Percentiles rank a stretch among this genome's conserved stretches.
Conservation (phyloP, 2,888 invertebrate species). For the Hirtodrosophila cameraria region DNA sequence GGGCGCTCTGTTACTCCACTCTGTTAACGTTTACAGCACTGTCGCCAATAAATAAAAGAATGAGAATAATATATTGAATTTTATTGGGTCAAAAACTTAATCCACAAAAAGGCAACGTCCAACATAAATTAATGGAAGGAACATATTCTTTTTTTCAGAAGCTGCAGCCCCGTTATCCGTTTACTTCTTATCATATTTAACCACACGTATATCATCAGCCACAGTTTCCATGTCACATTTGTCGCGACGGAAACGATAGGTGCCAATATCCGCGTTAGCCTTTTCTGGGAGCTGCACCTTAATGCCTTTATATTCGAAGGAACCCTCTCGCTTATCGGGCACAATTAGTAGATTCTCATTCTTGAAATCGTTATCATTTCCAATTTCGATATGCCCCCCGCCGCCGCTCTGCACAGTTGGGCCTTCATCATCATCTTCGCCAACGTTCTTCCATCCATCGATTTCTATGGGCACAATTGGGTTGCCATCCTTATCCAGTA, state of each 20-base stretch:
- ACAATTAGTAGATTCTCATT: constrained; percentile 42
- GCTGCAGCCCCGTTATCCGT: too few species aligned
- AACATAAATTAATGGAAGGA: too few species aligned
- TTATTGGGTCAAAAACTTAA: too few species aligned
- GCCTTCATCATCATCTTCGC: constrained; percentile 14
- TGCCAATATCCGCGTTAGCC: constrained; percentile 51
- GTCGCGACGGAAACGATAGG: constrained; percentile 68
- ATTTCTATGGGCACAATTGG: constrained; percentile 65
- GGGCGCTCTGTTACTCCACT: too few species aligned
- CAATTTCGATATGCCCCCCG: constrained; percentile 46
- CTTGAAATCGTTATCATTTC: constrained; percentile 60
- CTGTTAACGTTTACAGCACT: too few species aligned
- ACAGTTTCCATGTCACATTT: constrained; percentile 44
- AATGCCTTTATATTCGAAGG: constrained; percentile 62
- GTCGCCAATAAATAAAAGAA: too few species aligned
- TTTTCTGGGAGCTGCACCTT: constrained; percentile 57
- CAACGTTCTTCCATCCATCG: constrained; percentile 57
- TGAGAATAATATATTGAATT: too few species aligned
- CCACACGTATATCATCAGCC: constrained; percentile 63
- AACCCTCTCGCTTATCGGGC: constrained; percentile 56
- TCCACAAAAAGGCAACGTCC: too few species aligned
- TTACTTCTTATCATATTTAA: constrained; percentile 51
- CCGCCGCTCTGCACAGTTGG: constrained; percentile 43
- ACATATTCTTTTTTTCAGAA: too few species aligned
- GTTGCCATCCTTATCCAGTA: constrained; percentile 47